These are phyloP conservation scores for Drosophila phalerata DNA, from an alignment of 2,888 invertebrate genomes.

Conservation along the genomic window DNA sequence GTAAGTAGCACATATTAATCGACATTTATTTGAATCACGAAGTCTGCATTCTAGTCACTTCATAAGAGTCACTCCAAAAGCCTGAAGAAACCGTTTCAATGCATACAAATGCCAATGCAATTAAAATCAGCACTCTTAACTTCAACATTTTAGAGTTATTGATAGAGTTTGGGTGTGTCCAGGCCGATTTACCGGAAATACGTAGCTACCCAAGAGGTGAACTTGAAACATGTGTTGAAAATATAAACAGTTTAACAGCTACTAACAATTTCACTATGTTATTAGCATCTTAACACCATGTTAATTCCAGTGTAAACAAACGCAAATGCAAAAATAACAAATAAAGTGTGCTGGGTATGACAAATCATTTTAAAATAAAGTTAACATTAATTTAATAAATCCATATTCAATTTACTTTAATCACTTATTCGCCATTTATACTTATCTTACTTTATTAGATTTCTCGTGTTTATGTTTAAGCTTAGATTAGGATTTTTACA, in stretches of 20 bases:
- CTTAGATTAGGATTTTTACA: conserved; percentile 74
- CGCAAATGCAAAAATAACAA: no score
- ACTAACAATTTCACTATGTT: neutral
- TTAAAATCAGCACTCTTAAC: conserved; percentile 5
- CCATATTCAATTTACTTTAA: conserved; percentile 15
- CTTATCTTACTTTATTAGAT: conserved; percentile 75
- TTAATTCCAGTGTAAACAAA: neutral
- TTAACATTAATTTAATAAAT: conserved; percentile 1
- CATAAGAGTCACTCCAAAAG: conserved; percentile 11
- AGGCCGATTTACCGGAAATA: neutral
- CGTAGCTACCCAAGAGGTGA: neutral
- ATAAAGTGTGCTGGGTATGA: no score
- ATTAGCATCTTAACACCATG: neutral
- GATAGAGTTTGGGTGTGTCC: conserved; percentile 3
- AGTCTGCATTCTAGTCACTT: conserved; percentile 14
- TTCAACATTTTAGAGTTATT: conserved; percentile 20
- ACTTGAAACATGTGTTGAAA: neutral
- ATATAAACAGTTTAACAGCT: neutral
- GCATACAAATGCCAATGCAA: conserved; percentile 10
- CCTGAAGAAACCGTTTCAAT: conserved; percentile 13
- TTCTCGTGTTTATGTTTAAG: conserved; percentile 54
- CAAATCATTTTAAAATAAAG: no score
- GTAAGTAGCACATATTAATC: neutral
- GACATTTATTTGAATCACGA: neutral
- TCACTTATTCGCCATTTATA: conserved; percentile 48